Evolutionary conservation across 2,888 invertebrate species (phyloP).

Genomic region (Pilophorus perplexus): DNA sequence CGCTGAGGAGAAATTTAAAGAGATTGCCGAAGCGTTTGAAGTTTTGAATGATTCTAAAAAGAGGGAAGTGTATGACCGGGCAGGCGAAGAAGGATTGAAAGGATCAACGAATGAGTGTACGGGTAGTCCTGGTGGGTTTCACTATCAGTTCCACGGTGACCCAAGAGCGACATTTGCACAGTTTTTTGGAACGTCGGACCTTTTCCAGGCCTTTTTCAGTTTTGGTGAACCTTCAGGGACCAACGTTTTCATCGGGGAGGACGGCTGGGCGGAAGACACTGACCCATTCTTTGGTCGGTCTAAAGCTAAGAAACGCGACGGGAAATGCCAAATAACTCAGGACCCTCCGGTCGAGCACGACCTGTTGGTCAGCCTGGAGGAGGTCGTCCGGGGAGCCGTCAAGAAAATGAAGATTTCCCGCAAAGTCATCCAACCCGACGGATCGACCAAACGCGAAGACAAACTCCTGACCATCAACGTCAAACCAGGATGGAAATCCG

Average conservation of each 20-base stretch:
- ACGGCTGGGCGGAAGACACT: conserved; percentile 68
- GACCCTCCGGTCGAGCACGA: conserved; percentile 91
- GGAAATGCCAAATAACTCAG: no score
- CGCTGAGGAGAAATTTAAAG: conserved; percentile 46
- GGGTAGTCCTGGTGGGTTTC: neutral
- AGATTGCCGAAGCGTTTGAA: conserved; percentile 47
- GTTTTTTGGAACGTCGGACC: conserved; percentile 93
- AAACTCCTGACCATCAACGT: conserved; percentile 92
- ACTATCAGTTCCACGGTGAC: conserved; percentile 89
- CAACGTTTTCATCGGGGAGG: conserved; percentile 55
- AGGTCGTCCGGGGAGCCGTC: conserved; percentile 86
- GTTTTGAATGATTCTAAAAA: conserved; percentile 45
- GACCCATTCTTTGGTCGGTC: conserved; percentile 52
- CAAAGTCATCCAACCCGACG: conserved; percentile 79
- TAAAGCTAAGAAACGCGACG: conserved; percentile 62
- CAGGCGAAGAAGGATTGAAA: conserved; percentile 41
- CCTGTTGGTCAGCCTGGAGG: conserved; percentile 87
- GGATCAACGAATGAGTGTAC: neutral
- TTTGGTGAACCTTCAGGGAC: conserved; percentile 31
- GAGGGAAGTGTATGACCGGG: conserved; percentile 43
- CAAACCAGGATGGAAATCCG: conserved; percentile 97
- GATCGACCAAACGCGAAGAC: conserved; percentile 81
- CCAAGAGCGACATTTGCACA: conserved; percentile 95
- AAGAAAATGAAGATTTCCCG: conserved; percentile 99
- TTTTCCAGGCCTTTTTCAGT: conserved; percentile 78